A percentile compares a stretch with the other conserved stretches of the same genome.
Evolutionary conservation across 1,140 invertebrate genomes (phyloP).

Genomic region (Drosophila persimilis): DNA sequence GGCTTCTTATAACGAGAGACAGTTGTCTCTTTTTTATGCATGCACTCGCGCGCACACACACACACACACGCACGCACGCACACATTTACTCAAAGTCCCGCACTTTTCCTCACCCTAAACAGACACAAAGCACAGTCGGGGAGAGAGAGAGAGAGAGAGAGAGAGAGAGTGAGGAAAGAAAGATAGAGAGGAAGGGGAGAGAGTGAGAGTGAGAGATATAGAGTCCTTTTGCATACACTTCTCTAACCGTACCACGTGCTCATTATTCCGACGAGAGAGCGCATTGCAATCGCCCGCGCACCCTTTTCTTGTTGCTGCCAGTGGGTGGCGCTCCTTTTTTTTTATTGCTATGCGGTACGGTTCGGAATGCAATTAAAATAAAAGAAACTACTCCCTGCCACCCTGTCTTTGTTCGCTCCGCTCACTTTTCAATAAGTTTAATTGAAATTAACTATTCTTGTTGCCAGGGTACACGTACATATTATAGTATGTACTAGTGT

Average conservation of each 20-base stretch:
- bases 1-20: constrained; percentile 57
- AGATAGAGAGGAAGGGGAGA: not conserved
- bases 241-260: constrained; percentile 68
- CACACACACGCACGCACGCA: constrained; percentile 2
- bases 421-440: not conserved
- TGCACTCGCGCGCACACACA: constrained; percentile 17
- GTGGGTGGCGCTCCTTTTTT: not conserved
- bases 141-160: not conserved
- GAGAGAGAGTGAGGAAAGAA: no score
- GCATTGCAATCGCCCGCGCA: constrained; percentile 21
- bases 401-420: constrained; percentile 5
- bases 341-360: constrained; percentile 23
- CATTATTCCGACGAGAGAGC: constrained; percentile 41
- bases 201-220: constrained; percentile 12
- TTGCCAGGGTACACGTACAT: constrained; percentile 2
- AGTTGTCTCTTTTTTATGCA: constrained; percentile 74
- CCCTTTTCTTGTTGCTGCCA: constrained; percentile 34
- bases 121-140: constrained; percentile 10
- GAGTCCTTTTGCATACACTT: constrained; percentile 56
- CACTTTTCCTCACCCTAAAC: constrained; percentile 1
- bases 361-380: constrained; percentile 50
- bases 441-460: constrained; percentile 26
- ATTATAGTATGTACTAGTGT: no score
- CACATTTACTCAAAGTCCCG: not conserved
- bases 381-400: constrained; percentile 8